Evolutionary conservation across 2,888 invertebrate species (phyloP).

Genomic region (Keiferia lycopersicella): DNA sequence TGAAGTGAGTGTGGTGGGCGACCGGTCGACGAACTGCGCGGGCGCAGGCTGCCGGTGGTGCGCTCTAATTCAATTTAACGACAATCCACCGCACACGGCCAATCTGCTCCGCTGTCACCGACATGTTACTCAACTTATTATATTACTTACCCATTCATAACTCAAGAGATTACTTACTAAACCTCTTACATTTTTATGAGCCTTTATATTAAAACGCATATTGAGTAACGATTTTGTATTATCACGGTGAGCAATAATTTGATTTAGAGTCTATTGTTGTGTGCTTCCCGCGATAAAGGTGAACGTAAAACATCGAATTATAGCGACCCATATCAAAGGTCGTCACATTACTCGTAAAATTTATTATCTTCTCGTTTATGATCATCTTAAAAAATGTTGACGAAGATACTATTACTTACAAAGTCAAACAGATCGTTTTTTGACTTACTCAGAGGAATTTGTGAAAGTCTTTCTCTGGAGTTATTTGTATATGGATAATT

Average conservation of each 20-base stretch:
- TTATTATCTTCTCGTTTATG: conserved; percentile 35
- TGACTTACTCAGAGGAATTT: conserved; percentile 1
- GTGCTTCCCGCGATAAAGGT: conserved; percentile 37
- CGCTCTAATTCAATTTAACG: conserved; percentile 78
- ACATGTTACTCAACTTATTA: conserved; percentile 55
- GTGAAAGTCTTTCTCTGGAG: background rate
- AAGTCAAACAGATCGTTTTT: conserved; percentile 3
- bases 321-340: conserved; percentile 47
- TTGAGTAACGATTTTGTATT: conserved; percentile 46
- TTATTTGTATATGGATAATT: conserved; percentile 36
- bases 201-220: conserved; percentile 48
- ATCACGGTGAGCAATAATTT: conserved; percentile 41
- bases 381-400: background rate
- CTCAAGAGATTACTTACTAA: conserved; percentile 41
- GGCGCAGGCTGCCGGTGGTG: conserved; percentile 69
- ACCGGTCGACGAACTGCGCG: conserved; percentile 80
- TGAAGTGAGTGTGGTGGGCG: conserved; percentile 72
- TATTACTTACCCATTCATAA: conserved; percentile 45
- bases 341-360: conserved; percentile 44
- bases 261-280: conserved; percentile 49
- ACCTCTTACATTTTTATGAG: conserved; percentile 35
- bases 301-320: conserved; percentile 44
- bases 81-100: conserved; percentile 67
- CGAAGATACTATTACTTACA: background rate
- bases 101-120: conserved; percentile 55